Conservation (phyloP, 2,113 vertebrate genomes). For the Bostrychus sinensis region DNA sequence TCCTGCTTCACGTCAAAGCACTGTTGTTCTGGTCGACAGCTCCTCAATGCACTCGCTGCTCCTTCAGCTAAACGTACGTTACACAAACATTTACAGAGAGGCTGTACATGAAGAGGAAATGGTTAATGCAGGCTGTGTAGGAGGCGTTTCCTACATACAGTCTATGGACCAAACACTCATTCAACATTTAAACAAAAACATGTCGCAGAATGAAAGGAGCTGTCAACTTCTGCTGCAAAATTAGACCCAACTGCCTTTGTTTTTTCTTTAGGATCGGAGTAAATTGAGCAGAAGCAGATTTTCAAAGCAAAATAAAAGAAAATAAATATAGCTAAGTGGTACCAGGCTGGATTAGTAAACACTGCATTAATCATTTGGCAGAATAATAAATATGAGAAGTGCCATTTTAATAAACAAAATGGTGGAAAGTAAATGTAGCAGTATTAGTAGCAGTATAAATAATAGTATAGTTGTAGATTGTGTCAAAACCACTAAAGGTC, state of each 20-base stretch:
- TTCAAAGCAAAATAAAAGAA: not conserved
- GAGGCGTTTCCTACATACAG: slow-evolving; percentile 39
- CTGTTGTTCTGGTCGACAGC: slow-evolving; percentile 40
- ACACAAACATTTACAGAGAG: slow-evolving; percentile 57
- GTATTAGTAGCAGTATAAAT: too few relatives aligned
- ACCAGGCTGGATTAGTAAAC: not conserved
- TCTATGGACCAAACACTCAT: slow-evolving; percentile 32
- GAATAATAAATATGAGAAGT: slow-evolving; percentile 1
- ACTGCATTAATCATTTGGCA: slow-evolving; percentile 1
- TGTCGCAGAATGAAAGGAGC: slow-evolving; percentile 21
- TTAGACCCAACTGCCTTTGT: not conserved
- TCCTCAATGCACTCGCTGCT: slow-evolving; percentile 15
- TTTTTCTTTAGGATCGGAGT: not conserved
- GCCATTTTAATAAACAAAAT: not conserved
- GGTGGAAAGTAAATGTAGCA: too few relatives aligned
- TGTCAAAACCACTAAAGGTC: too few relatives aligned
- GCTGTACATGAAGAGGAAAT: slow-evolving; percentile 52
- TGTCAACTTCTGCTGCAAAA: too few relatives aligned
- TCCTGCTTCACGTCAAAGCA: slow-evolving; percentile 37
- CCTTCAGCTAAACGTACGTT: slow-evolving; percentile 39
- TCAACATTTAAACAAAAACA: slow-evolving; percentile 7
- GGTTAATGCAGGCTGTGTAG: slow-evolving; percentile 44
- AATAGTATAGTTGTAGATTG: too few relatives aligned
- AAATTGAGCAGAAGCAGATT: not conserved
- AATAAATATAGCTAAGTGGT: not conserved